Evolutionary conservation across 2,888 invertebrate species (phyloP).

Genomic region (Dolomedes plantarius): DNA sequence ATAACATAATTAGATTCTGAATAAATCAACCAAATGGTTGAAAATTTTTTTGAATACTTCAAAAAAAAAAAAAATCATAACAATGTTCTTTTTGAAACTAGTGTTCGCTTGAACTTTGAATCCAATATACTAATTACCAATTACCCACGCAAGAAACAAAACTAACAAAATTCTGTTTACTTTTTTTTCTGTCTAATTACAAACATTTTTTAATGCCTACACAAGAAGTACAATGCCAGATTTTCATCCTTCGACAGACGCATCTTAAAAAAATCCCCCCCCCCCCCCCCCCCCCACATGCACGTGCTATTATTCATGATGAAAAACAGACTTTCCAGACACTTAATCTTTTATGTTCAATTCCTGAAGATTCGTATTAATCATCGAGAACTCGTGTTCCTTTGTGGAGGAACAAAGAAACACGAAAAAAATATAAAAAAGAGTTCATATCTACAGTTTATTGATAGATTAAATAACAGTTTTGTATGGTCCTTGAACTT

Average conservation of each 20-base stretch:
- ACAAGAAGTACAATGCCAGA: background rate
- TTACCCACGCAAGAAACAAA: too few species aligned
- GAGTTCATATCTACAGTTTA: background rate
- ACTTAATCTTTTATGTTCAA: background rate
- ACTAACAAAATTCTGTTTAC: too few species aligned
- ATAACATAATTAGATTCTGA: too few species aligned
- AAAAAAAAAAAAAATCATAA: too few species aligned
- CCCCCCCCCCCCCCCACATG: background rate
- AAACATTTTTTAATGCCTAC: too few species aligned
- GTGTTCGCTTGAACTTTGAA: too few species aligned
- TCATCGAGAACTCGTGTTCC: background rate
- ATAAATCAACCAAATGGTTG: too few species aligned
- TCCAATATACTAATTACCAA: too few species aligned
- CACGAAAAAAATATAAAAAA: background rate
- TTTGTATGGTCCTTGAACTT: slow-evolving; percentile 46
- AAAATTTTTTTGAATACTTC: too few species aligned
- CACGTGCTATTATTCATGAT: background rate
- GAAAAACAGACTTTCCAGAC: background rate
- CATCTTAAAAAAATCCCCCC: background rate
- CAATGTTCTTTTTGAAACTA: too few species aligned
- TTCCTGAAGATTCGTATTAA: slow-evolving; percentile 20
- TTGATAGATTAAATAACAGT: slow-evolving; percentile 57
- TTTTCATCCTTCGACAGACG: background rate
- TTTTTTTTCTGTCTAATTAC: too few species aligned
- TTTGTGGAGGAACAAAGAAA: background rate